These are phyloP conservation scores for Torymus aiolomorphi DNA, from an alignment of 2,888 invertebrate genomes.

Conservation along the genomic window DNA sequence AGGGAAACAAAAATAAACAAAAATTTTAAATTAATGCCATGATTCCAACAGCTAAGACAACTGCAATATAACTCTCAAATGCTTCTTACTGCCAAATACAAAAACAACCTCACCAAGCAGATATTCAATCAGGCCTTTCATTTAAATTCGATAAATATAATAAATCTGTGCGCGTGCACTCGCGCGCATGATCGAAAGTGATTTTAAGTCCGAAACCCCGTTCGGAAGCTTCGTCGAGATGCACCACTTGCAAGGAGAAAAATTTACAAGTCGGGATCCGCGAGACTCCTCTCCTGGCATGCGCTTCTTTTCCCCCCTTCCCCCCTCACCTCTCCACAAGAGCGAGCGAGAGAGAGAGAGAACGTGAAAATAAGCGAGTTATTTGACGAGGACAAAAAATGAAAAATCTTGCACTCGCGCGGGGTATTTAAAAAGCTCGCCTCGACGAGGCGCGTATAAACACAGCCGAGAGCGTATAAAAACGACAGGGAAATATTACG, in stretches of 20 bases:
- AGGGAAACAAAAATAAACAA: too few species aligned
- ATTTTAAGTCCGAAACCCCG: slow-evolving; percentile 40
- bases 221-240: background rate
- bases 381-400: slow-evolving; percentile 52
- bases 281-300: background rate
- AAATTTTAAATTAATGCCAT: too few species aligned
- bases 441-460: slow-evolving; percentile 45
- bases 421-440: slow-evolving; percentile 50
- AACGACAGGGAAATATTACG: slow-evolving; percentile 58
- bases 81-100: too few species aligned
- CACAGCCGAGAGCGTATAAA: slow-evolving; percentile 41
- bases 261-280: slow-evolving; percentile 48
- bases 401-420: slow-evolving; percentile 34
- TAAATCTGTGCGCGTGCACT: slow-evolving; percentile 49
- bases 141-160: slow-evolving; percentile 38
- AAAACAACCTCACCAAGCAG: too few species aligned
- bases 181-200: slow-evolving; percentile 49
- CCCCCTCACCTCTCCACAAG: background rate
- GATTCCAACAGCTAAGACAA: too few species aligned
- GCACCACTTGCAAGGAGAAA: slow-evolving; percentile 43
- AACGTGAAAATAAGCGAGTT: slow-evolving; percentile 55
- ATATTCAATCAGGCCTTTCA: slow-evolving; percentile 12
- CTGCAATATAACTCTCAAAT: too few species aligned
- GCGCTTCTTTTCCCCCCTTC: background rate
- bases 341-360: slow-evolving; percentile 8